These are phyloP conservation scores for Scomberomorus guttatus DNA, from an alignment of 2,797 vertebrate genomes.

Conservation along the genomic window DNA sequence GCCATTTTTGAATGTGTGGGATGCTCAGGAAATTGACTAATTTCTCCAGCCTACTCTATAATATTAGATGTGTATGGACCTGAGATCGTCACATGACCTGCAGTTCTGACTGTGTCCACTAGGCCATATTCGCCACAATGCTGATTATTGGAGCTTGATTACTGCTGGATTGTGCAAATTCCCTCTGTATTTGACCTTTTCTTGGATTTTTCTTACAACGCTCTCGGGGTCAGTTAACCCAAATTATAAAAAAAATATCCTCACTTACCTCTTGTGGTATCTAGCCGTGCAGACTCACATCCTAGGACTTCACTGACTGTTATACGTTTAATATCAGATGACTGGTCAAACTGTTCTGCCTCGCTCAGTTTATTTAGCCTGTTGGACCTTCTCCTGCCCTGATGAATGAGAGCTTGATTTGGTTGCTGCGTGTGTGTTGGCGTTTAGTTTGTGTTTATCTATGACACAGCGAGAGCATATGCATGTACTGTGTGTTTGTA, in stretches of 20 bases:
- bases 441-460: conserved; percentile 62
- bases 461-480: conserved; percentile 31
- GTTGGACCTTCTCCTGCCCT: conserved; percentile 63
- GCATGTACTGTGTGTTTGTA: conserved; percentile 52
- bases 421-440: conserved; percentile 24
- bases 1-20: too few species aligned
- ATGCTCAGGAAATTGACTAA: too few species aligned
- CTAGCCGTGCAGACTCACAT: background rate
- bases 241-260: background rate
- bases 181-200: background rate
- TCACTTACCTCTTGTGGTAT: background rate
- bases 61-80: too few species aligned
- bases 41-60: too few species aligned
- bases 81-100: too few species aligned
- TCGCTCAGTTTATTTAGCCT: conserved; percentile 72
- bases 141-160: too few species aligned
- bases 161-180: background rate
- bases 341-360: conserved; percentile 66
- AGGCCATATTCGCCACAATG: too few species aligned
- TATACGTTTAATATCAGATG: conserved; percentile 61
- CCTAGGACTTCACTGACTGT: conserved; percentile 25
- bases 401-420: conserved; percentile 77
- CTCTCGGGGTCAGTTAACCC: background rate
- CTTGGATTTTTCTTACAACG: background rate
- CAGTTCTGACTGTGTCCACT: too few species aligned